Conservation (phyloP, 2,797 vertebrate genomes). For the Sebastes alutus region DNA sequence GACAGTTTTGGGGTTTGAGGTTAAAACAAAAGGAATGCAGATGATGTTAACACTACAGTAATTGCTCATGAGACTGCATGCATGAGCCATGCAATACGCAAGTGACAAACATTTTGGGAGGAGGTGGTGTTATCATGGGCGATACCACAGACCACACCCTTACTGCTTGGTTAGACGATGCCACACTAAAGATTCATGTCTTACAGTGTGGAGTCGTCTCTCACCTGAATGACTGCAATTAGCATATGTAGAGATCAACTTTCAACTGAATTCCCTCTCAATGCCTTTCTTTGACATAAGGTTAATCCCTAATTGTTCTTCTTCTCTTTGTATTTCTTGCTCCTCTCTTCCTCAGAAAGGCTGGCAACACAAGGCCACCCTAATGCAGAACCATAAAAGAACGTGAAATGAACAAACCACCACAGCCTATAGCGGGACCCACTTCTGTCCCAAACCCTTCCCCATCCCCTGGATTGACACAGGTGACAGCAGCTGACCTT, state of each 20-base stretch:
- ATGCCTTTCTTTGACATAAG: neutral
- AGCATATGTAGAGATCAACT: neutral
- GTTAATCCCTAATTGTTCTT: neutral
- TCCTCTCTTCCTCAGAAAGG: slow-evolving; percentile 61
- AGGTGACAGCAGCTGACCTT: slow-evolving; percentile 83
- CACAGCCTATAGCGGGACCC: slow-evolving; percentile 98
- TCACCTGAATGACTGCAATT: neutral
- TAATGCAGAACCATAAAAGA: slow-evolving; percentile 97
- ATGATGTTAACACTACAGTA: neutral
- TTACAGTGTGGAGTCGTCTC: neutral
- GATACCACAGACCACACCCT: slow-evolving; percentile 73
- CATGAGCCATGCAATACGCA: neutral
- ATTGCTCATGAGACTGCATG: neutral
- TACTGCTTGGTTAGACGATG: slow-evolving; percentile 35
- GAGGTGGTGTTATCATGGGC: slow-evolving; percentile 64
- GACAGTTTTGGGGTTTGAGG: neutral
- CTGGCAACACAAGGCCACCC: slow-evolving; percentile 89
- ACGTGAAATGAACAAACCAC: slow-evolving; percentile 99
- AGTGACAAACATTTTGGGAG: slow-evolving; percentile 30
- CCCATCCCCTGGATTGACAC: slow-evolving; percentile 96
- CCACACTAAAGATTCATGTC: slow-evolving; percentile 16
- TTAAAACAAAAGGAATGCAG: neutral
- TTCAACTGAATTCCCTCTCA: neutral
- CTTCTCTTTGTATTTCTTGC: neutral
- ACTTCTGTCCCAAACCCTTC: slow-evolving; percentile 93